These are phyloP conservation scores for Heliocidaris tuberculata DNA, from an alignment of 35 echinoderm and acorn worm genomes.

Conservation along the genomic window DNA sequence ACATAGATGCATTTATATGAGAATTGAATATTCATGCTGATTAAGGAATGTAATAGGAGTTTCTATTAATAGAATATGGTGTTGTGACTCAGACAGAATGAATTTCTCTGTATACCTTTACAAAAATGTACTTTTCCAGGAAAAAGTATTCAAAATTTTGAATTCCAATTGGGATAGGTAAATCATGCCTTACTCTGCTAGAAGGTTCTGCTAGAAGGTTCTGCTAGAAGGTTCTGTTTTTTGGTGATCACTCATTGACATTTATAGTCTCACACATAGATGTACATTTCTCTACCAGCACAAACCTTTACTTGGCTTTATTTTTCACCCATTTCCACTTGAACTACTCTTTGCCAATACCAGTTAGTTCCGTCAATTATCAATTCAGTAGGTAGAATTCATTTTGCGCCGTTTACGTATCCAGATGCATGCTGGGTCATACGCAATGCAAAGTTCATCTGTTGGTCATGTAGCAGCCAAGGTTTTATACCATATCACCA, in stretches of 20 bases:
- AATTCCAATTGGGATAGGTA: too few species aligned
- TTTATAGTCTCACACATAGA: background rate
- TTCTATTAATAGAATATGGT: too few species aligned
- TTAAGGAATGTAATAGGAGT: too few species aligned
- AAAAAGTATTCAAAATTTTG: too few species aligned
- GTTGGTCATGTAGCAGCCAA: background rate
- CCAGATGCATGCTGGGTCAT: conserved; percentile 14
- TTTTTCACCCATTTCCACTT: background rate
- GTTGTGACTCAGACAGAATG: too few species aligned
- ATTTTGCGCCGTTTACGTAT: background rate
- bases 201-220: too few species aligned
- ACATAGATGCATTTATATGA: too few species aligned
- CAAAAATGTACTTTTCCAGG: too few species aligned
- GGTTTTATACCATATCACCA: background rate
- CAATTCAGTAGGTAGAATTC: background rate
- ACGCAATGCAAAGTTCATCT: background rate
- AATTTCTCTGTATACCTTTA: too few species aligned
- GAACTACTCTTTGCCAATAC: background rate
- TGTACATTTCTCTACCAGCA: background rate
- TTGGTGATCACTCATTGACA: background rate
- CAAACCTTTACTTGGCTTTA: background rate
- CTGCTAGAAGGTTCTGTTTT: background rate
- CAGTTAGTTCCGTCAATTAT: conserved; percentile 2
- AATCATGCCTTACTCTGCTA: too few species aligned
- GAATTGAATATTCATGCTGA: too few species aligned